These are phyloP conservation scores for Clunio marinus DNA, from an alignment of 2,888 invertebrate species.

Conservation along the genomic window DNA sequence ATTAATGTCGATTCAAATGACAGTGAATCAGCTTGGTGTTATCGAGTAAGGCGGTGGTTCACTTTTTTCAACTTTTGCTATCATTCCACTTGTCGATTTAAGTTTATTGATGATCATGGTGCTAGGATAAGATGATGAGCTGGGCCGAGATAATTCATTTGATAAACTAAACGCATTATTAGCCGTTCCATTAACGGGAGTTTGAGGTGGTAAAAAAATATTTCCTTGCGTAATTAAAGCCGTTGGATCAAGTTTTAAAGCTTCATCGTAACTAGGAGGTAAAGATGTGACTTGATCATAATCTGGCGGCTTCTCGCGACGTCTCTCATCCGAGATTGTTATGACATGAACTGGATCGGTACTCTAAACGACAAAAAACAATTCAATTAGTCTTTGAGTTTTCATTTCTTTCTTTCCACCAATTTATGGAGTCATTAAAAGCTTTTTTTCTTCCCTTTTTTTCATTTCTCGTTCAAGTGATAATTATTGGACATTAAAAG, in stretches of 20 bases:
- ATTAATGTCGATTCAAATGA: slow-evolving; percentile 9
- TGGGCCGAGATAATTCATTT: slow-evolving; percentile 12
- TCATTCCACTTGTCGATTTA: not conserved
- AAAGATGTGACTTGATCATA: slow-evolving; percentile 64
- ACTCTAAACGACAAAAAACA: slow-evolving; percentile 51
- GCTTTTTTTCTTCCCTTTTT: not conserved
- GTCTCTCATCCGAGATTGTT: slow-evolving; percentile 56
- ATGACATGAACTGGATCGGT: slow-evolving; percentile 65
- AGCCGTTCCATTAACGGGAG: slow-evolving; percentile 10
- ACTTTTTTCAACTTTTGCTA: slow-evolving; percentile 3
- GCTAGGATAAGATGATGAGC: slow-evolving; percentile 16
- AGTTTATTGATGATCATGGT: slow-evolving; percentile 26
- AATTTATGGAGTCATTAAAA: slow-evolving; percentile 32
- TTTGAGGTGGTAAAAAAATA: not conserved
- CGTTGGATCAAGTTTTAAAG: slow-evolving; percentile 64
- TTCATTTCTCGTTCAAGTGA: not conserved
- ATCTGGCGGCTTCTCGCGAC: slow-evolving; percentile 67
- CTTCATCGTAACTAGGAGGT: slow-evolving; percentile 70
- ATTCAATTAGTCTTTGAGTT: not conserved
- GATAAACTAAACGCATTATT: slow-evolving; percentile 26
- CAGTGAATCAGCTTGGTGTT: slow-evolving; percentile 29
- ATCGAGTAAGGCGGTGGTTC: slow-evolving; percentile 18
- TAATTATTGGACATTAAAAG: slow-evolving; percentile 34
- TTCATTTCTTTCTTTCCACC: not conserved
- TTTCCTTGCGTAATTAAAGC: slow-evolving; percentile 50